A percentile compares a stretch with the other conserved stretches of the same genome.
Evolutionary conservation across 1,140 invertebrate species (phyloP).

Genomic region (Watersipora subatra): DNA sequence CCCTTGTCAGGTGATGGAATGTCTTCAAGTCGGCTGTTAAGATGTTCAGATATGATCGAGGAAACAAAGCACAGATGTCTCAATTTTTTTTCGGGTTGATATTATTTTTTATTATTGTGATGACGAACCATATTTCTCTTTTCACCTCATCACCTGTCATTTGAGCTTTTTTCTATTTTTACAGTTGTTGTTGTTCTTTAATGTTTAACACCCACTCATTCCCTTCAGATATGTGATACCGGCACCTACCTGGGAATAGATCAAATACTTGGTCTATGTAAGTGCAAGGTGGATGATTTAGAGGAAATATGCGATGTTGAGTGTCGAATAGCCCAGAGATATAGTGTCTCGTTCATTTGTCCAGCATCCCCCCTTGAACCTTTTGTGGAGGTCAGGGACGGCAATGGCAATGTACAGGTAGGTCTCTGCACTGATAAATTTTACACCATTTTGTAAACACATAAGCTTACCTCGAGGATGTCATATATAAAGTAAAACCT

Average conservation of each 20-base stretch:
- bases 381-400: conserved; percentile 19
- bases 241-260: conserved; percentile 18
- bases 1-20: too few relatives aligned
- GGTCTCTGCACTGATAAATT: conserved; percentile 4
- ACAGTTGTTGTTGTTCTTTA: too few relatives aligned
- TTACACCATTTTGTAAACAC: background rate
- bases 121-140: too few relatives aligned
- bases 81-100: too few relatives aligned
- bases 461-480: background rate
- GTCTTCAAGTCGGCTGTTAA: too few relatives aligned
- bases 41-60: too few relatives aligned
- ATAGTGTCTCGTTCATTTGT: conserved; percentile 20
- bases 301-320: conserved; percentile 23
- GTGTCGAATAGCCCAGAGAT: conserved; percentile 18
- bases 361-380: conserved; percentile 19
- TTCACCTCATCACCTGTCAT: too few relatives aligned
- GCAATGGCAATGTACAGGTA: conserved; percentile 17
- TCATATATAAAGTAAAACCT: conserved; percentile 4
- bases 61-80: too few relatives aligned
- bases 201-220: too few relatives aligned
- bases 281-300: conserved; percentile 26
- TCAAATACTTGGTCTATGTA: conserved; percentile 22
- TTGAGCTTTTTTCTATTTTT: too few relatives aligned
- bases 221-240: too few relatives aligned
- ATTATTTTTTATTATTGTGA: too few relatives aligned